Percentiles rank a stretch among this genome's conserved stretches.
Evolutionary conservation across 2,888 invertebrate genomes (phyloP).

Genomic region (Acanthopleura granulata): DNA sequence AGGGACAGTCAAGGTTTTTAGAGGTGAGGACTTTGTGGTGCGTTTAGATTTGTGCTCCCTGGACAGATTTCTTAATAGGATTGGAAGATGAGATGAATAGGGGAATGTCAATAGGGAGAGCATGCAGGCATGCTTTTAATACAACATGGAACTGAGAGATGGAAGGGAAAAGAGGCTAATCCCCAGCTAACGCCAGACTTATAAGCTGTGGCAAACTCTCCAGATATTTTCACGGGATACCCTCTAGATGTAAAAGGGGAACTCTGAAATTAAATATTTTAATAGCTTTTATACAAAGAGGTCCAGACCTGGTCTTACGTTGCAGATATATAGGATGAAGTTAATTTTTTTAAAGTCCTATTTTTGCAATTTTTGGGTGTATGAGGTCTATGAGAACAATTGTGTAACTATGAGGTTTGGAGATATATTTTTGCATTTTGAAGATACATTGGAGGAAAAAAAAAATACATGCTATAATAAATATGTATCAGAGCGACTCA

Average conservation of each 20-base stretch:
- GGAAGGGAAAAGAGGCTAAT: no score
- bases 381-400: constrained; percentile 10
- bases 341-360: constrained; percentile 27
- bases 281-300: constrained; percentile 5
- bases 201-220: not conserved
- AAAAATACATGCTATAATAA: no score
- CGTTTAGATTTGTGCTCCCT: no score
- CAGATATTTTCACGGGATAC: not conserved
- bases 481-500: no score
- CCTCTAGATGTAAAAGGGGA: not conserved
- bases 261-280: not conserved
- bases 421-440: constrained; percentile 35
- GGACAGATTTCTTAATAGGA: no score
- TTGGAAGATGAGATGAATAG: no score
- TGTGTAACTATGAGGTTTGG: constrained; percentile 27
- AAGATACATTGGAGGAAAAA: not conserved
- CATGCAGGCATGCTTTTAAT: no score
- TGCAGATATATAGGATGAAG: constrained; percentile 4
- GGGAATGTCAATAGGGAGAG: no score
- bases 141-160: no score
- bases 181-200: not conserved
- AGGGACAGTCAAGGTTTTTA: no score
- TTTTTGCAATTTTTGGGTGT: constrained; percentile 29
- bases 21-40: no score
- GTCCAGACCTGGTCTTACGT: not conserved